A percentile compares a stretch with the other conserved stretches of the same genome.
These are phyloP conservation scores for Python bivittatus DNA, from an alignment of 2,113 vertebrate species.

Conservation along the genomic window DNA sequence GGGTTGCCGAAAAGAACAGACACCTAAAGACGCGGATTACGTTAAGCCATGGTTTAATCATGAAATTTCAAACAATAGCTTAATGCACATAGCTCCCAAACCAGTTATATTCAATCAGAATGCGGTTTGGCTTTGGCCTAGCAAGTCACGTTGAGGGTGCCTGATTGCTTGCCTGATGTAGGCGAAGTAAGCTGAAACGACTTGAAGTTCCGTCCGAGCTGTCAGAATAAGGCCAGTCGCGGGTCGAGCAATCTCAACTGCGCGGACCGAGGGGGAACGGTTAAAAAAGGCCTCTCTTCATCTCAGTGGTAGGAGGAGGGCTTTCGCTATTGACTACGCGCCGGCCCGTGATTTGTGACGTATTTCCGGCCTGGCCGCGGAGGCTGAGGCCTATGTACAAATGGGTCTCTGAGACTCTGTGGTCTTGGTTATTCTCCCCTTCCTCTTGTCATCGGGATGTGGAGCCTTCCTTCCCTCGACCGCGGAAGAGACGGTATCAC, in stretches of 20 bases:
- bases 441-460: conserved; percentile 28
- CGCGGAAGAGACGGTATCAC: conserved; percentile 4
- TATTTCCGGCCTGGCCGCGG: conserved; percentile 59
- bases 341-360: conserved; percentile 10
- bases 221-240: neutral
- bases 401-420: conserved; percentile 62
- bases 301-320: too few species aligned
- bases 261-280: neutral
- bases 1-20: neutral
- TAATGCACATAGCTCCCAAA: neutral
- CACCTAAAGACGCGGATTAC: neutral
- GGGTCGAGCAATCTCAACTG: neutral
- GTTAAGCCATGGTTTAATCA: neutral
- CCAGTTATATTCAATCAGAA: neutral
- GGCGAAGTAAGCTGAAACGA: neutral
- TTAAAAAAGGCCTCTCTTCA: neutral
- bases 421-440: conserved; percentile 47
- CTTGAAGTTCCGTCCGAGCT: neutral
- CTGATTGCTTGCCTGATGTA: neutral
- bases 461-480: neutral
- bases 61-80: neutral
- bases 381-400: conserved; percentile 68
- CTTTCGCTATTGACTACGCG: too few species aligned
- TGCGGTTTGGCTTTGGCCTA: neutral
- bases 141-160: neutral